Conservation (phyloP, 2,888 invertebrate species). For the Cerceris rybyensis region DNA sequence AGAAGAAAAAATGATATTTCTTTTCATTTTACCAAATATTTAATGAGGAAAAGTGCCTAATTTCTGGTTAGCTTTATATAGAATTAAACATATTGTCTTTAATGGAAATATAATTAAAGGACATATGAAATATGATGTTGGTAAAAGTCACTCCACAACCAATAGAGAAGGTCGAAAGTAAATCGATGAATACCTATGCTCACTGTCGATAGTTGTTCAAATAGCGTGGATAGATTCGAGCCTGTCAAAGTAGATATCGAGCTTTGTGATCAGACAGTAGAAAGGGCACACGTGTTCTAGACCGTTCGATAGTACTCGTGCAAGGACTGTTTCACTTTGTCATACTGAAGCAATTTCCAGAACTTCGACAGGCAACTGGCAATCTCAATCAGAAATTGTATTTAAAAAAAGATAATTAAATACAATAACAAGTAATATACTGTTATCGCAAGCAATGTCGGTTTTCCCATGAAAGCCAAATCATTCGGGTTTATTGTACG, state of each 20-base stretch:
- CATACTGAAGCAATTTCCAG: background rate
- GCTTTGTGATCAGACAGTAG: constrained; percentile 45
- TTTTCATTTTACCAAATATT: too few relatives aligned
- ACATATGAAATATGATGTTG: background rate
- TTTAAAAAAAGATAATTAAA: background rate
- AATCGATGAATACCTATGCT: constrained; percentile 46
- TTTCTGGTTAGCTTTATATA: too few relatives aligned
- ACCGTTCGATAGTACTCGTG: constrained; percentile 2
- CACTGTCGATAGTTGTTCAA: constrained; percentile 44
- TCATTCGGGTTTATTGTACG: too few relatives aligned
- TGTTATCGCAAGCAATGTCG: too few relatives aligned
- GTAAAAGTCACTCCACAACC: constrained; percentile 15
- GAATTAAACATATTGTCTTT: too few relatives aligned
- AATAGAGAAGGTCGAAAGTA: constrained; percentile 25
- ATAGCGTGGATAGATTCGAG: constrained; percentile 32
- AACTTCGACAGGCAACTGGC: background rate
- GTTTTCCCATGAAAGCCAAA: too few relatives aligned
- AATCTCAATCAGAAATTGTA: background rate
- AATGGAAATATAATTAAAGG: too few relatives aligned
- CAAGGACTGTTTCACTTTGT: background rate
- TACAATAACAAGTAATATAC: too few relatives aligned
- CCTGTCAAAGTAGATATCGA: constrained; percentile 53
- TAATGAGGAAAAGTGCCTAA: too few relatives aligned
- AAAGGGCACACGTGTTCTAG: constrained; percentile 43
- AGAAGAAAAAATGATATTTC: too few relatives aligned